These are phyloP conservation scores for Nymphalis polychloros DNA, from an alignment of 2,888 invertebrate species.

Conservation along the genomic window DNA sequence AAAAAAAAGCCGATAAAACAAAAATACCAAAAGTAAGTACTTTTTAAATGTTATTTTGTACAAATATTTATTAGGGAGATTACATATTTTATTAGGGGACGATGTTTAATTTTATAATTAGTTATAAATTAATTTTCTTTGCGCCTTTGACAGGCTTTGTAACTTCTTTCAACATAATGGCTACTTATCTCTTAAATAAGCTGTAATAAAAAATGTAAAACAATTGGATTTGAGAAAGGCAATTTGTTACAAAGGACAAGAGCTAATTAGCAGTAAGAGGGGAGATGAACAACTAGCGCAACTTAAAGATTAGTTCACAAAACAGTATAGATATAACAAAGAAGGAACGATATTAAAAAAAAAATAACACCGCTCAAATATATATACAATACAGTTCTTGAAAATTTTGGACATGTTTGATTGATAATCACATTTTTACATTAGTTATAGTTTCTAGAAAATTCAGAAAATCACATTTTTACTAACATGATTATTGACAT, in stretches of 20 bases:
- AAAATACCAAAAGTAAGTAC: no score
- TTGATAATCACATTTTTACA: no score
- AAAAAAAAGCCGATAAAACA: no score
- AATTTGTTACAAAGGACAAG: conserved; percentile 34
- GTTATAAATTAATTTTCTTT: conserved; percentile 23
- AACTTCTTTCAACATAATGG: conserved; percentile 26
- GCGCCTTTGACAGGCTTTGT: conserved; percentile 25
- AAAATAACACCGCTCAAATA: no score
- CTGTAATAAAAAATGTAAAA: conserved; percentile 33
- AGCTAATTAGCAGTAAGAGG: conserved; percentile 33
- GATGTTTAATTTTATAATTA: conserved; percentile 15
- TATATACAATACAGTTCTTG: no score
- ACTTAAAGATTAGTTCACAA: conserved; percentile 22
- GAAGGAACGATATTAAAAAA: background rate
- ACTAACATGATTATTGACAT: no score
- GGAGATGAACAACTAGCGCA: conserved; percentile 22
- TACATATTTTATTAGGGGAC: conserved; percentile 1
- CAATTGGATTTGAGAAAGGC: conserved; percentile 34
- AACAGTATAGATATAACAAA: conserved; percentile 6
- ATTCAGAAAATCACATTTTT: no score
- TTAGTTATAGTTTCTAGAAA: no score
- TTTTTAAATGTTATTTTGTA: no score
- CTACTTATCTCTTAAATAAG: conserved; percentile 35
- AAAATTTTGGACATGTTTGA: no score
- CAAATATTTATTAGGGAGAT: conserved; percentile 13